phyloP scores from a whole-genome alignment of 1,140 invertebrate species.

The Choristoneura fumiferana region DNA sequence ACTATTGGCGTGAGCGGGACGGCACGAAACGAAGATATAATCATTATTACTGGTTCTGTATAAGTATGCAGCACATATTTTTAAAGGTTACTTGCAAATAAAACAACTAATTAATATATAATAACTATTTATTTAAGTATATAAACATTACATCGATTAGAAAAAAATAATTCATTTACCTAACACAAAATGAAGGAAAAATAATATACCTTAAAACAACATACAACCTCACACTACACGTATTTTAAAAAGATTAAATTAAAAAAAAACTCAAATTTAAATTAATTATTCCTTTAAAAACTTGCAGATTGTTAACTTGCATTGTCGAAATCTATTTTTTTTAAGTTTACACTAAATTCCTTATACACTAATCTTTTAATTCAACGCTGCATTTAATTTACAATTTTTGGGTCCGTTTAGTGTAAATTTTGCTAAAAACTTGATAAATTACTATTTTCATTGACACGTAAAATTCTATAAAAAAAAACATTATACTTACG shows the following conservation, averaged over 20 bases:
- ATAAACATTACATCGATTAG: slow-evolving; percentile 73
- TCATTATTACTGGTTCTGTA: too few relatives aligned
- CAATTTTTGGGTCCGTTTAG: slow-evolving; percentile 64
- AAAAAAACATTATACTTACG: slow-evolving; percentile 35
- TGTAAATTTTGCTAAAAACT: slow-evolving; percentile 50
- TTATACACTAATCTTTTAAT: slow-evolving; percentile 53
- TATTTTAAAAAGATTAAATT: slow-evolving; percentile 48
- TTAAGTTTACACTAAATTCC: slow-evolving; percentile 50
- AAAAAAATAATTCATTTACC: slow-evolving; percentile 73
- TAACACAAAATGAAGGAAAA: slow-evolving; percentile 61
- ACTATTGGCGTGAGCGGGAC: too few relatives aligned
- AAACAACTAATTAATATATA: slow-evolving; percentile 72
- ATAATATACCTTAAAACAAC: slow-evolving; percentile 64
- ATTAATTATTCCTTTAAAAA: slow-evolving; percentile 45
- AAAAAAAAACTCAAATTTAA: slow-evolving; percentile 52
- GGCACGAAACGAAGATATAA: too few relatives aligned
- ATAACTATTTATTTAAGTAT: slow-evolving; percentile 77
- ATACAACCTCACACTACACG: slow-evolving; percentile 70
- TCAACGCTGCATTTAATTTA: slow-evolving; percentile 53
- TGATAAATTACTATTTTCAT: slow-evolving; percentile 25
- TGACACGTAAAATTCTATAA: slow-evolving; percentile 27
- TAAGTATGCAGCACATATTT: too few relatives aligned
- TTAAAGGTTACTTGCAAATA: slow-evolving; percentile 37
- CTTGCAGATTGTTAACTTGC: slow-evolving; percentile 36
- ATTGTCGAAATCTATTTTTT: slow-evolving; percentile 44